phyloP scores from a whole-genome alignment of 2,888 invertebrate genomes.

The Euplagia quadripunctaria region DNA sequence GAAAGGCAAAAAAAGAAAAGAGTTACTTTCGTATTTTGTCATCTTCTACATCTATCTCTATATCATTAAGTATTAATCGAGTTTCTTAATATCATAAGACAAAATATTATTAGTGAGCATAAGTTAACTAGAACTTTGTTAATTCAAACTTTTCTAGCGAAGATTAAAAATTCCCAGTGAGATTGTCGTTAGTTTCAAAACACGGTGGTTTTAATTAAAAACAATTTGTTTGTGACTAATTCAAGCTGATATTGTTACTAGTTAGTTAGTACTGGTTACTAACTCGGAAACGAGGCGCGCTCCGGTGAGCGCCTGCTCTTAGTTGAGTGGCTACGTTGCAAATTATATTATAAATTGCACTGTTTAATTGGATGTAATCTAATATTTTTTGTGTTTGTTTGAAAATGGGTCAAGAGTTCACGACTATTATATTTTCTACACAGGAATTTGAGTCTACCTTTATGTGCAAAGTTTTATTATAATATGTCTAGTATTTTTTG shows the following conservation, averaged over 20 bases:
- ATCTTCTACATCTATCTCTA: too few relatives aligned
- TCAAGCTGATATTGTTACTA: conserved; percentile 14
- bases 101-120: not conserved
- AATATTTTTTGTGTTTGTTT: not conserved
- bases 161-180: not conserved
- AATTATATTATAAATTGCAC: not conserved
- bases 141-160: not conserved
- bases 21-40: too few relatives aligned
- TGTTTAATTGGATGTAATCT: not conserved
- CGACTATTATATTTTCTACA: not conserved
- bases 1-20: too few relatives aligned
- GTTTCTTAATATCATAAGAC: not conserved
- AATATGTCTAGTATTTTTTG: not conserved
- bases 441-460: not conserved
- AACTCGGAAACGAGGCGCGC: not conserved
- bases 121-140: not conserved
- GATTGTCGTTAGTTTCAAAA: not conserved
- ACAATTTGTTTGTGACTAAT: conserved; percentile 7
- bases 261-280: conserved; percentile 3
- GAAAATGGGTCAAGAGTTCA: too few relatives aligned
- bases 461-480: not conserved
- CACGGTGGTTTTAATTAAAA: conserved; percentile 11
- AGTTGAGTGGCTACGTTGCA: not conserved
- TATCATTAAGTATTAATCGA: too few relatives aligned
- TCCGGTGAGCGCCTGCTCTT: conserved; percentile 5